Evolutionary conservation across 2,797 vertebrate genomes (phyloP), one percentile per base, ranked within the genome.

Genomic region (Muraenolepis orangiensis): DNA sequence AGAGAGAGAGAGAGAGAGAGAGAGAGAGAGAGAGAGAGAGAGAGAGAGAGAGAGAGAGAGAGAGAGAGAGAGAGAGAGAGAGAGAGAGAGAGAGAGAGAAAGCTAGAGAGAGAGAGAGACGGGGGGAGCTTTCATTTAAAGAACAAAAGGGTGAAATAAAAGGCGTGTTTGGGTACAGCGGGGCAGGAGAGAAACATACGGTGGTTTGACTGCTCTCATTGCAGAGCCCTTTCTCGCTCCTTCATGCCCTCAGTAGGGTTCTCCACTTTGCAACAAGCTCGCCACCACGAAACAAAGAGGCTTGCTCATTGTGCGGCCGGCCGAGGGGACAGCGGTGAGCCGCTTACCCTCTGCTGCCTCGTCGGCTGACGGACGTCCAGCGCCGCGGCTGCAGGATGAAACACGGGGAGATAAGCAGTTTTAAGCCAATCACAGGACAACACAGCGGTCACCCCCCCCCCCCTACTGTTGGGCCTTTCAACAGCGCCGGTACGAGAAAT

Each of bases 121-220:
- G 72, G 51, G 51, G 74, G 69, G 42, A 46, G n/a, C n/a, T 40
- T 40, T 40, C 13, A 12, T 40, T 40, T 40, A 11, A 12, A 40
- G 38, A 40, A 40, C 14, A 86, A n/a, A 80, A 81, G 75, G 84
- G 84, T 87, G 83, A 88, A 91, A 90, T 91, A 90, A 93, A 91
- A 92, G 83, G 85, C 84, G 85, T 82, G 87, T 80, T 88, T 89
- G 90, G 91, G 91, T 88, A 83, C 71, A 68, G 72, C 88, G 81
- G 85, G 84, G 85, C 75, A 75, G 72, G 76, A n/a, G 79, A 90
- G 87, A 76, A 89, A 84, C 92, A 94, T 93, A 93, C 93, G 93
- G 91, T 84, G 11, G 87, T 82, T 92, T 93, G 93, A 94, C 88
- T 91, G 88, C 82, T 89, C 91, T 92, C 91, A 89, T 92, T 94